Evolutionary conservation across 2,797 vertebrate species (phyloP), one percentile per base, ranked within the genome.

Genomic region (Acanthornis magna): DNA sequence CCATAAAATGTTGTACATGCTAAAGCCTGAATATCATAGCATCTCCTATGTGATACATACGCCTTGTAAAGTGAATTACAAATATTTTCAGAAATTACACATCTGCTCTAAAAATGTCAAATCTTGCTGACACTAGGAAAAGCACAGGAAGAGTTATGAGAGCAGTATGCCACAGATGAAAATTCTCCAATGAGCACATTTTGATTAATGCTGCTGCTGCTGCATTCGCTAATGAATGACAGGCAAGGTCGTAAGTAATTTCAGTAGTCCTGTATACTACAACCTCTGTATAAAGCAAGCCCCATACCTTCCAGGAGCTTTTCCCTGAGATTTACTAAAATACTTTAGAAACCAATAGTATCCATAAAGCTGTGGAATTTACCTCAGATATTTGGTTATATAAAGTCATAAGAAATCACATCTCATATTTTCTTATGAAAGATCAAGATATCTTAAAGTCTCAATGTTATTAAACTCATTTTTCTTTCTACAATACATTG

Each of bases 41-140:
- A 57, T 74, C 57, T 89, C 67, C 67, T 76, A 29, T 1, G 1
- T 79, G 62, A 60, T 70, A 38, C 30, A 66, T 29, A 74, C 0
- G 7, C 53, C 40, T 62, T 61, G 25, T 62, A 87, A 76, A 91
- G 68, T n/a, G 25, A 89, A 88, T 88, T 92, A 91, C 40, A 80
- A 71, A 53, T 91, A 91, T 93, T 94, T 95, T 66, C 87, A 84
- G 84, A 94, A 94, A 92, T 93, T 84, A 88, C 68, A 83, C 43
- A 82, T 85, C 82, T 93, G 75, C 68, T 94, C 73, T 92, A 83
- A 85, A 95, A 93, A 78, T 1, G 5, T 75, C 92, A 94, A 40
- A 62, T 80, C 62, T 85, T 96, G 91, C 91, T 95, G 92, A 95
- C 79, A 66, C 36, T 11, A 13, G 50, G 36, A 73, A 83, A 93